Evolutionary conservation across 2,797 vertebrate species (phyloP).

Genomic region (Anableps anableps): DNA sequence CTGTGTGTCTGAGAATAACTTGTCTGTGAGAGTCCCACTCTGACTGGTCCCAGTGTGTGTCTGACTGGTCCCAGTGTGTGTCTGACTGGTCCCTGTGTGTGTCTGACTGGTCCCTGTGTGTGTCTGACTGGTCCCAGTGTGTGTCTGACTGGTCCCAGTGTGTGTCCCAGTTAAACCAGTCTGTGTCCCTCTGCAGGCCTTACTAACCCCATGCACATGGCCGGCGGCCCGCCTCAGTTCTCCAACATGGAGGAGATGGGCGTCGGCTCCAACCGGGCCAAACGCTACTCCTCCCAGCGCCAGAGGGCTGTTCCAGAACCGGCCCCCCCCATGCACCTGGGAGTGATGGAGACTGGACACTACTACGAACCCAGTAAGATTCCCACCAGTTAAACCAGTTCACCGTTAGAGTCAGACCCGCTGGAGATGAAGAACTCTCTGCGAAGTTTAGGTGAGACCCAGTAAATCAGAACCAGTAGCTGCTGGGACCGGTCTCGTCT

Average conservation of each 20-base stretch:
- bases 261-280: slow-evolving; percentile 86
- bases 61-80: too few relatives aligned
- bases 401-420: background rate
- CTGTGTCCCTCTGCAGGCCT: slow-evolving; percentile 78
- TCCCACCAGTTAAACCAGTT: background rate
- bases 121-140: too few relatives aligned
- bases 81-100: too few relatives aligned
- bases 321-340: slow-evolving; percentile 87
- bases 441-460: background rate
- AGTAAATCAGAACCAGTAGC: background rate
- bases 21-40: too few relatives aligned
- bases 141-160: too few relatives aligned
- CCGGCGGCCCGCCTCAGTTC: slow-evolving; percentile 86
- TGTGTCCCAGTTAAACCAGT: background rate
- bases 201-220: slow-evolving; percentile 88
- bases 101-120: too few relatives aligned
- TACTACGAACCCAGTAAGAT: slow-evolving; percentile 93
- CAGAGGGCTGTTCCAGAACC: slow-evolving; percentile 92
- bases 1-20: too few relatives aligned
- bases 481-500: too few relatives aligned
- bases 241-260: slow-evolving; percentile 92
- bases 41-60: too few relatives aligned
- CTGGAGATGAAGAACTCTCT: background rate
- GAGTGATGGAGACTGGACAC: slow-evolving; percentile 92
- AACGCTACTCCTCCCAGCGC: slow-evolving; percentile 95